Percentiles rank a stretch among this genome's conserved stretches.
phyloP scores from a whole-genome alignment of 2,113 vertebrate genomes.

The Sorex fumeus region DNA sequence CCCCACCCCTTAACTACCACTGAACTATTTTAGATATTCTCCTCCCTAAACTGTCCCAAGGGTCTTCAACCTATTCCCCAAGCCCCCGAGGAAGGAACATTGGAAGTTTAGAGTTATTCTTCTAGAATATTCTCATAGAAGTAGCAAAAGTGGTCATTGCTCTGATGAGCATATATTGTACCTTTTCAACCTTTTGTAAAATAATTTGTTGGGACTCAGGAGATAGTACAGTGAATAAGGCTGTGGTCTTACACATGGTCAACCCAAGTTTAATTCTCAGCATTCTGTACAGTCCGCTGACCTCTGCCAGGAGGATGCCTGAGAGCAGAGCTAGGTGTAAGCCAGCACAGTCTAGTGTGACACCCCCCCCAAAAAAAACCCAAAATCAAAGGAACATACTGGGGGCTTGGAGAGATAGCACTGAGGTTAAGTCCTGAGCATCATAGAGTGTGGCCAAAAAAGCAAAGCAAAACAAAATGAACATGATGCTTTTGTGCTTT shows the following conservation, averaged over 20 bases:
- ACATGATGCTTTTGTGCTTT: slow-evolving; percentile 18
- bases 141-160: neutral
- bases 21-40: neutral
- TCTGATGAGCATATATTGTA: neutral
- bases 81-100: neutral
- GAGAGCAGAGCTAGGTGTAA: no score
- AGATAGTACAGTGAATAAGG: neutral
- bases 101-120: neutral
- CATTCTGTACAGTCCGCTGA: neutral
- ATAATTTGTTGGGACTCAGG: neutral
- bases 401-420: no score
- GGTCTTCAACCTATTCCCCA: neutral
- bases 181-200: neutral
- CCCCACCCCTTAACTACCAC: neutral
- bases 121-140: neutral
- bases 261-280: neutral
- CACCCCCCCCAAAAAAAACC: no score
- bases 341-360: no score
- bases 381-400: no score
- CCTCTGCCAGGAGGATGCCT: no score
- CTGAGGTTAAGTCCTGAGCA: no score
- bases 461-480: neutral
- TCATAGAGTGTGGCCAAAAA: no score
- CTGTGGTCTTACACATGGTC: no score
- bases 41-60: neutral